Percentiles rank a stretch among this genome's conserved stretches.
phyloP scores from a whole-genome alignment of 2,888 invertebrate species.

The Nysson spinosus region DNA sequence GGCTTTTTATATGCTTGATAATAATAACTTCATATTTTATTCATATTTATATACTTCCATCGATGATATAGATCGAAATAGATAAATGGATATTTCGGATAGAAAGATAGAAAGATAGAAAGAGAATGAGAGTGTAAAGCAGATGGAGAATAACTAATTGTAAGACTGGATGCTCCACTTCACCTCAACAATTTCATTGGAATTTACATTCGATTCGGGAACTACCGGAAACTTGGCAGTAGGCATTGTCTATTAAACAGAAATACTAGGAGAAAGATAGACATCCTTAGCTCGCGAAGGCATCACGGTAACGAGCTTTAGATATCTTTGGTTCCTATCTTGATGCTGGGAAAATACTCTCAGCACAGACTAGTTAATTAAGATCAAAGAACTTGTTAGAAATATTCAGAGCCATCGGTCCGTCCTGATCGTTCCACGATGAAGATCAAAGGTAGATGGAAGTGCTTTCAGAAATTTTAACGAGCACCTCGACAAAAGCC shows the following conservation, averaged over 20 bases:
- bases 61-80: too few relatives aligned
- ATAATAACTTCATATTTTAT: too few relatives aligned
- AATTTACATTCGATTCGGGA: conserved; percentile 53
- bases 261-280: conserved; percentile 8
- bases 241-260: conserved; percentile 25
- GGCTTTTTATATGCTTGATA: too few relatives aligned
- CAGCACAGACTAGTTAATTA: conserved; percentile 23
- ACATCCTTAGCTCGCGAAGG: conserved; percentile 9
- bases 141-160: neutral
- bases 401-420: conserved; percentile 4
- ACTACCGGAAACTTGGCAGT: conserved; percentile 6
- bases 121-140: neutral
- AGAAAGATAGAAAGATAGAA: too few relatives aligned
- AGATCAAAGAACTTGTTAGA: conserved; percentile 4
- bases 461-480: conserved; percentile 16
- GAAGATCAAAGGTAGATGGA: conserved; percentile 20
- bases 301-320: conserved; percentile 26
- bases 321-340: conserved; percentile 13
- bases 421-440: neutral
- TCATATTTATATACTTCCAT: too few relatives aligned
- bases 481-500: conserved; percentile 1
- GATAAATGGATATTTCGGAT: too few relatives aligned
- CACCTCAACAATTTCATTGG: conserved; percentile 28
- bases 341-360: neutral
- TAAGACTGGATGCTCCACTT: conserved; percentile 19